Base-by-base conservation (phyloP, 64 coral and sea anemone genomes). In the Orbicella faveolata region DNA sequence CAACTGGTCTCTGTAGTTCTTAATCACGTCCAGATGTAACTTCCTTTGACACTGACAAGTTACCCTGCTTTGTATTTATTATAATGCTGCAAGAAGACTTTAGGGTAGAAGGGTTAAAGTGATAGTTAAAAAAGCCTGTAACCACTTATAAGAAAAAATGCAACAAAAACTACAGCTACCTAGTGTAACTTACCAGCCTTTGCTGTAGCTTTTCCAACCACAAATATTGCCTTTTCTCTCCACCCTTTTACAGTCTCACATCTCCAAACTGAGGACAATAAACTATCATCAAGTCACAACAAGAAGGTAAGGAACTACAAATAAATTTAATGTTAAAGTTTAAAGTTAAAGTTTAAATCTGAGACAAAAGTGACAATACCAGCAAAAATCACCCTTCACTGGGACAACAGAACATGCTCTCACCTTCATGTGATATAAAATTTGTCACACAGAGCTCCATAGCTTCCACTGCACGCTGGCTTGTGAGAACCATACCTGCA, bases 401-500 rank as follows among this genome's bases (percentile, higher is more conserved):
- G 3, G 8, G 1, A 2, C 2, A 44, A 21, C 0, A 20, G 37
- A 44, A 83, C 6, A 30, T 61, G 3, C 63, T 4, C 81, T 26
- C 6, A 84, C 81, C 81, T 70, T 84, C 81, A 23, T n/a, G 63
- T 23, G 64, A 51, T 70, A 84, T 30, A 44, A 70, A 41, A 19
- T 91, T 85, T 9, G 35, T 25, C 36, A 91, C 69, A 76, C 53
- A 83, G n/a, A 54, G 26, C 36, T 92, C 90, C 41, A 87, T 78
- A 16, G 90, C 90, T 61, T 92, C 90, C 52, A 92, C 83, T 33
- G 82, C 73, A 52, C 90, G 84, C 25, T 77, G 82, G 12, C 90
- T 92, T 36, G 90, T 92, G 9, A 92, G 36, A 13, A 92, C 66
- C 39, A 92, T 92, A 55, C 90, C 90, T 92, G 34, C 48, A 19